phyloP scores from a whole-genome alignment of 2,888 invertebrate species.

The Tipula unca region DNA sequence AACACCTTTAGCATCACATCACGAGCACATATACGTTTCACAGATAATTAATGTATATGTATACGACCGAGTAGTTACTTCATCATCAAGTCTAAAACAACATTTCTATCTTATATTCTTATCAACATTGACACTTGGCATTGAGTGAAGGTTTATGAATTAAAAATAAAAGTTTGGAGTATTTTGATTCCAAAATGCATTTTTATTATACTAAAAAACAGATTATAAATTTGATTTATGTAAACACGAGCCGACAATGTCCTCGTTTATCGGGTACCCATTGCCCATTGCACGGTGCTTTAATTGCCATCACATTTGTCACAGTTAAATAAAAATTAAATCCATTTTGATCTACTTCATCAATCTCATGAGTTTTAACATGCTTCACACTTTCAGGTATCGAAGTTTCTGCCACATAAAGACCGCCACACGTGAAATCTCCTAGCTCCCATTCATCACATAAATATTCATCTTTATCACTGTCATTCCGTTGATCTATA shows the following conservation, averaged over 20 bases:
- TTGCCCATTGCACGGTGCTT: not conserved
- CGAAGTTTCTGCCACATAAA: not conserved
- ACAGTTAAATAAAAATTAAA: not conserved
- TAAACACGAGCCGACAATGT: not conserved
- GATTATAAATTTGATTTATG: not conserved
- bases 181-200: not conserved
- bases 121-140: not conserved
- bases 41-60: not conserved
- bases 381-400: not conserved
- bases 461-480: not conserved
- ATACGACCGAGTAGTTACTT: no score
- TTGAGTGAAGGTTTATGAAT: no score
- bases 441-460: not conserved
- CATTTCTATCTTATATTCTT: not conserved
- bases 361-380: not conserved
- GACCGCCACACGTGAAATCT: not conserved
- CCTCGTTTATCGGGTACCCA: not conserved
- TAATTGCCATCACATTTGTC: not conserved
- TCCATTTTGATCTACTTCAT: not conserved
- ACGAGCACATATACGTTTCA: not conserved
- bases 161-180: not conserved
- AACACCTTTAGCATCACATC: not conserved
- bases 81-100: not conserved
- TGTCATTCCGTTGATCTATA: not conserved
- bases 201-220: not conserved